Percentiles rank a stretch among this genome's conserved stretches.
Evolutionary conservation across 2,888 invertebrate species (phyloP).

Genomic region (Trissolcus japonicus): DNA sequence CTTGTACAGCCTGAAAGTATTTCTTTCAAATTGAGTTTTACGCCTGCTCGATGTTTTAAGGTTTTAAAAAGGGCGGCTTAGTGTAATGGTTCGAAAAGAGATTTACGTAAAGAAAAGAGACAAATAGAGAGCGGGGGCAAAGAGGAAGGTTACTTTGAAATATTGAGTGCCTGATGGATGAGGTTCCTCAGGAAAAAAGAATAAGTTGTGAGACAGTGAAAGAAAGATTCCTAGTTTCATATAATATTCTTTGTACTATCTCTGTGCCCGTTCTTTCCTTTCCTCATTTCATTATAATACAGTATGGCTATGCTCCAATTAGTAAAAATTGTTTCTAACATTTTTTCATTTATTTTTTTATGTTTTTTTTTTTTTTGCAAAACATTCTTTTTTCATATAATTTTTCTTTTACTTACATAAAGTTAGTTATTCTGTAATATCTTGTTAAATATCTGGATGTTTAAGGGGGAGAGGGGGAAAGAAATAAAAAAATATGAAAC

Average conservation of each 20-base stretch:
- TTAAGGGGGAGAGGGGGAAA: too few species aligned
- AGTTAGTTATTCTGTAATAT: too few species aligned
- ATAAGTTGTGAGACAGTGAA: slow-evolving; percentile 53
- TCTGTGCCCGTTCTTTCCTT: slow-evolving; percentile 35
- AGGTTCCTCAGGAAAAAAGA: slow-evolving; percentile 66
- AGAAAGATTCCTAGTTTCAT: slow-evolving; percentile 49
- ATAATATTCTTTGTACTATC: slow-evolving; percentile 39
- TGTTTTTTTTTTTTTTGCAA: too few species aligned
- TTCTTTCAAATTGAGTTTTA: slow-evolving; percentile 65
- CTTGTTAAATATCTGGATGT: too few species aligned
- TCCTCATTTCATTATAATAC: slow-evolving; percentile 8
- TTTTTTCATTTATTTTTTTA: too few species aligned
- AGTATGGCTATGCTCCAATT: too few species aligned
- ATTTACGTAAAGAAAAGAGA: slow-evolving; percentile 51
- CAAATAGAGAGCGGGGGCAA: slow-evolving; percentile 61
- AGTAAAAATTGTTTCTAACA: too few species aligned
- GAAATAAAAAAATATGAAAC: too few species aligned
- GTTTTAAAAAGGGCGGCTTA: slow-evolving; percentile 69
- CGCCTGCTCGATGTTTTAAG: slow-evolving; percentile 69
- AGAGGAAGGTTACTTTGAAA: slow-evolving; percentile 69
- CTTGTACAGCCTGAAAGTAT: slow-evolving; percentile 67
- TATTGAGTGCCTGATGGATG: slow-evolving; percentile 76
- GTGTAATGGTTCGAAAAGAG: slow-evolving; percentile 57
- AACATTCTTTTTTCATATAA: too few species aligned
- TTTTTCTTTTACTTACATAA: too few species aligned